Evolutionary conservation across 2,888 invertebrate species (phyloP).

Genomic region (Capitulum mitella): DNA sequence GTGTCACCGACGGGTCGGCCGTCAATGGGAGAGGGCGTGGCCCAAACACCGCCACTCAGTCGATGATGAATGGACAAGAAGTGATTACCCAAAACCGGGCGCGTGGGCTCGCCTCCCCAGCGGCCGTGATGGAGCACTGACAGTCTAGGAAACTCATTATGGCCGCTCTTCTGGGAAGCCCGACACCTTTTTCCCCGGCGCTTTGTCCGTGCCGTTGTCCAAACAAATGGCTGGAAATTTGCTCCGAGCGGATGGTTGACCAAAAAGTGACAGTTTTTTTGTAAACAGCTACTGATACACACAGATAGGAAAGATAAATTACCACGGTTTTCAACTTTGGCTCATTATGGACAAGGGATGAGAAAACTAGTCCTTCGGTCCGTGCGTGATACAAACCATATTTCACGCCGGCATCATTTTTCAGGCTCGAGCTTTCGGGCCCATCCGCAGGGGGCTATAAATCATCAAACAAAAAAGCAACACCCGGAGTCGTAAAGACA

Average conservation of each 20-base stretch:
- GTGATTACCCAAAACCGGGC: neutral
- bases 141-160: neutral
- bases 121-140: neutral
- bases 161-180: neutral
- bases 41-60: neutral
- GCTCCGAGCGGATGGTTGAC: neutral
- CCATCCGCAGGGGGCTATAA: neutral
- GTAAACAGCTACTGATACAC: neutral
- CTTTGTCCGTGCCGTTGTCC: neutral
- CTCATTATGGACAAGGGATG: constrained; percentile 1
- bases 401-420: neutral
- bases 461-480: neutral
- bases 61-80: neutral
- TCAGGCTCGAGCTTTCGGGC: neutral
- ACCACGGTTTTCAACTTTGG: neutral
- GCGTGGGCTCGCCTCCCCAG: neutral
- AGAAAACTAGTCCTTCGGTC: neutral
- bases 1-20: neutral
- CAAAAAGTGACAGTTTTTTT: constrained; percentile 4
- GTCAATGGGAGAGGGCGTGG: neutral
- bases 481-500: neutral
- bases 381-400: neutral
- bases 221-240: neutral
- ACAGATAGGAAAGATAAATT: constrained; percentile 1
- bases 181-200: neutral